A percentile compares a stretch with the other conserved stretches of the same genome.
Conservation (phyloP, 1,140 invertebrate species). For the Hypothenemus hampei region DNA sequence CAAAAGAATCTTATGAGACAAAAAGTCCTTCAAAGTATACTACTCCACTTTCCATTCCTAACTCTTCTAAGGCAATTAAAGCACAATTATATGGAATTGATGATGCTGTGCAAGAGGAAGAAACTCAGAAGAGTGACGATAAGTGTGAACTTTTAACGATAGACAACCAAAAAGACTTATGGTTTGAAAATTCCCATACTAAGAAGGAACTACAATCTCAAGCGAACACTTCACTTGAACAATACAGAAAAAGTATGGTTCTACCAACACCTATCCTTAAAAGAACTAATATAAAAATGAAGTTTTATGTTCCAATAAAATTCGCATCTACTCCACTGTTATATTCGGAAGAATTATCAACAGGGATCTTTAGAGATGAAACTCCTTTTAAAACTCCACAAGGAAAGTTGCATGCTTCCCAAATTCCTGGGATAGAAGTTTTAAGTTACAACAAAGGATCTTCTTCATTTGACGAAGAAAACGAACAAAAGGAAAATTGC, state of each 20-base stretch:
- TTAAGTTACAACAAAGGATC: neutral
- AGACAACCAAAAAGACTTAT: no score
- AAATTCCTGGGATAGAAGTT: neutral
- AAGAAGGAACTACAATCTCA: neutral
- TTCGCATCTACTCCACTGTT: slow-evolving; percentile 27
- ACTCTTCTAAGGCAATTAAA: no score
- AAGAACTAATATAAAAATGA: slow-evolving; percentile 18
- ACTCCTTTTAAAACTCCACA: slow-evolving; percentile 22
- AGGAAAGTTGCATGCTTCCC: neutral
- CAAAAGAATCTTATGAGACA: no score
- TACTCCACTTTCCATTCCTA: no score
- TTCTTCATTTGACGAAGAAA: neutral
- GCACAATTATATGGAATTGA: no score
- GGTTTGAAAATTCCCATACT: neutral
- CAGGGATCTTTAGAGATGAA: neutral
- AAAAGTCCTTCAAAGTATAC: no score
- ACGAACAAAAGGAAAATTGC: neutral
- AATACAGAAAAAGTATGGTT: slow-evolving; percentile 9
- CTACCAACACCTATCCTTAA: slow-evolving; percentile 22
- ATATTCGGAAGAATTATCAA: slow-evolving; percentile 10
- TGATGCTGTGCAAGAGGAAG: no score
- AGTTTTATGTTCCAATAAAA: slow-evolving; percentile 21
- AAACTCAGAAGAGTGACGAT: no score
- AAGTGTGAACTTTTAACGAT: no score
- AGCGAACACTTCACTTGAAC: neutral